Evolutionary conservation across 2,888 invertebrate genomes (phyloP), one percentile per base, ranked within the genome.

Genomic region (Nomada fucata): DNA sequence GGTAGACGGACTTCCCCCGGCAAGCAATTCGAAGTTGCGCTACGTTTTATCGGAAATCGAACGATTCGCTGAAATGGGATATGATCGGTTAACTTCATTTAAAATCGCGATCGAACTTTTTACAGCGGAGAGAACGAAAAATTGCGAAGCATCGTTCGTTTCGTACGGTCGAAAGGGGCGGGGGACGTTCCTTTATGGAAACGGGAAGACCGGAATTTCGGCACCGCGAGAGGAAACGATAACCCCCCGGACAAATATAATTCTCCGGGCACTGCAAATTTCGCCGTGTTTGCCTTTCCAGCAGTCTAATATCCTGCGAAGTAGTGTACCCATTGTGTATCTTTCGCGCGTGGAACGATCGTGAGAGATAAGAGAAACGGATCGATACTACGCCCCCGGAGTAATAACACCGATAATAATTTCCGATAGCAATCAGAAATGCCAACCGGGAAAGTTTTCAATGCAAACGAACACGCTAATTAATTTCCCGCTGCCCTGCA

Each of bases 261-360:
- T 83, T 85, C 73, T 65, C 72, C 15, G 73, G 79, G 61, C 84
- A 65, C 65, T 69, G 29, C 20, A 72, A 85, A 83, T 85, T 79
- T 82, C 57, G 69, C 36, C 57, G 60, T 65, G 82, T 80, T 83
- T 83, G 85, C 79, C 61, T 60, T 79, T 65, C 61, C 65, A 70
- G 59, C 61, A 64, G 80, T 73, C 60, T 73, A 79, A 84, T 83
- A 83, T 83, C 72, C 85, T 73, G 69, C 52, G 50, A 29, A 79
- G 72, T 55, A 84, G 65, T 64, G 79, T 83, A 79, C n/a, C 70
- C 59, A 60, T 70, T 60, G 71, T 75, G 71, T 75, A 61, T 75
- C 61, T 72, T 72, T 60, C 44, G 63, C 50, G 44, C 36, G 80
- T 79, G 73, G 73, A 80, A 84, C 65, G 69, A 73, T 83, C 72